Base-by-base conservation (phyloP, 2,113 vertebrate species). In the Empidonax alnorum region DNA sequence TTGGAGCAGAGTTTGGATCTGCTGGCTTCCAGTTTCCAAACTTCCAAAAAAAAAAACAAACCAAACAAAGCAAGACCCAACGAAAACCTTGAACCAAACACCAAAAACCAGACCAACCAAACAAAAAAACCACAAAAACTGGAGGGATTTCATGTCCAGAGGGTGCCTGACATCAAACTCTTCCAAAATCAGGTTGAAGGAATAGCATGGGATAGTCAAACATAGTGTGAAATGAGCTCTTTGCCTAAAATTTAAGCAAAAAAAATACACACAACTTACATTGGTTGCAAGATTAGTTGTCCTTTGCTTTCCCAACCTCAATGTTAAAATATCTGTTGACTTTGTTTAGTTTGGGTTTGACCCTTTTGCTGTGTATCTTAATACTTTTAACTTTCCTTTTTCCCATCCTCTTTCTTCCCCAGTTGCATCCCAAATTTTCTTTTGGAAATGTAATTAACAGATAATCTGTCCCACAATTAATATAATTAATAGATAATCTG, bases 201-300 rank as follows among this genome's bases (percentile, higher is more conserved):
- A 17, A 37, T 44, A 44, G 18, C 44, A 19, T 44, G 44, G 44
- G 63, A 58, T 47, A 46, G 8, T 58, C 14, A 28, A 2, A 50
- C 9, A 4, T 59, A 14, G 6, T 20, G 4, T 13, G 55, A 85
- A 91, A 16, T 6, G n/a, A 37, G 3, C 2, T 78, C 59, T 75
- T 78, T 66, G 8, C 18, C 14, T 71, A 14, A 71, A 84, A 46
- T 35, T 18, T 15, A 9, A 13, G 44, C 15, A 12, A 30, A 30
- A 30, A 30, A 74, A 68, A 18, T 14, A 5, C 44, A 16, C 46
- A 30, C 5, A 72, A 46, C 0, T 39, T 31, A 4, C 0, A 1
- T n/a, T 61, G 31, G 30, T 74, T 79, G 35, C 47, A 63, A 28
- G 30, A 49, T 90, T 28, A 30, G 6, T 78, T 69, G 16, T 9